Evolutionary conservation across 2,888 invertebrate genomes (phyloP).

Genomic region (Amblyjoppa fuscipennis): DNA sequence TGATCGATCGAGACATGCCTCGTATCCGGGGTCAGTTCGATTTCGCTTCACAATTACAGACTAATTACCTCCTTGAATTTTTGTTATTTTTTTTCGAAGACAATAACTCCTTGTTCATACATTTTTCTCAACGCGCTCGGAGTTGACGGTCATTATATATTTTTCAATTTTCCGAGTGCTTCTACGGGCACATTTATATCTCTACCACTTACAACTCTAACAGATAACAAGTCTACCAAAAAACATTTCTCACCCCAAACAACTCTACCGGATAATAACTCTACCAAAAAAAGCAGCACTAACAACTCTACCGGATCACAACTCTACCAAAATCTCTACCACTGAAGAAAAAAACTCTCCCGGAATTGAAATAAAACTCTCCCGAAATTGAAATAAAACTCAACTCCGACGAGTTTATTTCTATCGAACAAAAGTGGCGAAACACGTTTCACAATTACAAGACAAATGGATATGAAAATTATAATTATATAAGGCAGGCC

Average conservation of each 20-base stretch:
- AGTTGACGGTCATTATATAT: not conserved
- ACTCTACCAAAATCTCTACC: too few relatives aligned
- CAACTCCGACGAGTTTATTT: not conserved
- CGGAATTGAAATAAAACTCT: too few relatives aligned
- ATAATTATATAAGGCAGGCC: not conserved
- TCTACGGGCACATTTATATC: not conserved
- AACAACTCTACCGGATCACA: too few relatives aligned
- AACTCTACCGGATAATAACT: too few relatives aligned
- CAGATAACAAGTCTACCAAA: too few relatives aligned
- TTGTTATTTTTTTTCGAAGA: not conserved
- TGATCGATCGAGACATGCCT: constrained; percentile 24
- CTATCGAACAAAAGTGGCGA: not conserved
- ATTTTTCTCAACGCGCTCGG: not conserved
- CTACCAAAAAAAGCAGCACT: too few relatives aligned
- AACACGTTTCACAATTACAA: not conserved
- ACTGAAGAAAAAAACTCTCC: too few relatives aligned
- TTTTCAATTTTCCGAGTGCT: not conserved
- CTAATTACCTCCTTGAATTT: not conserved
- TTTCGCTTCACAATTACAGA: constrained; percentile 2
- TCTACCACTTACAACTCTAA: too few relatives aligned
- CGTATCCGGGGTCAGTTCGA: constrained; percentile 44
- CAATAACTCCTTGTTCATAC: not conserved
- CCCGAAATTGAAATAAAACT: too few relatives aligned
- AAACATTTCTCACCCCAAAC: too few relatives aligned
- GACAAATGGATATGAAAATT: not conserved